phyloP scores from a whole-genome alignment of 2,888 invertebrate genomes.

The Ectropis crepuscularia region DNA sequence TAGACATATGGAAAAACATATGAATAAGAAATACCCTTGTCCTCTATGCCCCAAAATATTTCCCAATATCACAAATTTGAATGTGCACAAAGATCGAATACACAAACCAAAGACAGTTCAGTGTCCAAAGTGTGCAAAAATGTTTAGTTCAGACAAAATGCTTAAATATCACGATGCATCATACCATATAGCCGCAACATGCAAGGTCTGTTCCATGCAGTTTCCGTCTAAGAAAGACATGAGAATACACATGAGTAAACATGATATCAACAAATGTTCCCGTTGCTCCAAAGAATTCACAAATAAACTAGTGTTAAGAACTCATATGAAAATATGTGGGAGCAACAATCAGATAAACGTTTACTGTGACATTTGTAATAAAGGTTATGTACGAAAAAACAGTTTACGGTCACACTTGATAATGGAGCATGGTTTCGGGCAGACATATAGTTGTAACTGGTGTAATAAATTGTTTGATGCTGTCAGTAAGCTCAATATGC shows the following conservation, averaged over 20 bases:
- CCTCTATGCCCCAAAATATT: conserved; percentile 64
- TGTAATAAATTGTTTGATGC: conserved; percentile 72
- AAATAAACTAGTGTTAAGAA: conserved; percentile 59
- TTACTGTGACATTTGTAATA: conserved; percentile 68
- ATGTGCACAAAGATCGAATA: conserved; percentile 61
- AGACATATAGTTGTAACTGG: conserved; percentile 65
- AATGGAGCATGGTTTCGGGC: conserved; percentile 67
- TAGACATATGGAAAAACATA: conserved; percentile 60
- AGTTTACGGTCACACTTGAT: conserved; percentile 65
- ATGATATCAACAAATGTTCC: conserved; percentile 60
- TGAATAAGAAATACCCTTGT: conserved; percentile 54
- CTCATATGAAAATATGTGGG: conserved; percentile 65
- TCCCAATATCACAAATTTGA: conserved; percentile 48
- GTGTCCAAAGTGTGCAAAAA: conserved; percentile 65
- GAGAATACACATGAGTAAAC: conserved; percentile 63
- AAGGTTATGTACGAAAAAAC: conserved; percentile 64
- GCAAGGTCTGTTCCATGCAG: conserved; percentile 62
- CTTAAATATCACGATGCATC: conserved; percentile 60
- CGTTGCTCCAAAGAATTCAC: conserved; percentile 60
- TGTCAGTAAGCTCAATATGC: conserved; percentile 63
- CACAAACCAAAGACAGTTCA: conserved; percentile 65
- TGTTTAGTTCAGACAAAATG: conserved; percentile 64
- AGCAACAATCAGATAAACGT: conserved; percentile 44
- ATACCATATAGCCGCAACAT: conserved; percentile 60
- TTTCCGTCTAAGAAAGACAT: conserved; percentile 65